phyloP scores from a whole-genome alignment of 2,888 invertebrate genomes.

The Dusona sp. region DNA sequence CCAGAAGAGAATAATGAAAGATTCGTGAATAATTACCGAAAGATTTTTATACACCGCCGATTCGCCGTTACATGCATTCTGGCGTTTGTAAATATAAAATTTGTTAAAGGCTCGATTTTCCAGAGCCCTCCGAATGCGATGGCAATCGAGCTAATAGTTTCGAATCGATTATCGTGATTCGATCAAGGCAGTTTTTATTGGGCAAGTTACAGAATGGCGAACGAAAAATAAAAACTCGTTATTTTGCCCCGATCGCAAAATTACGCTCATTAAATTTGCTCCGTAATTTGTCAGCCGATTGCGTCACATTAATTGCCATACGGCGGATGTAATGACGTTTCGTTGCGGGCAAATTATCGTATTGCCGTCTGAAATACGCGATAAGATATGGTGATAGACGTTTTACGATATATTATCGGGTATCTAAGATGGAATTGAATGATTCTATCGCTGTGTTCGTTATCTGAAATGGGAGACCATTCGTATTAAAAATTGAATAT shows the following conservation, averaged over 20 bases:
- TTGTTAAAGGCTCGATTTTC: slow-evolving; percentile 10
- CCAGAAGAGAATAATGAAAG: not conserved
- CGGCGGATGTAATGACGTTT: slow-evolving; percentile 1
- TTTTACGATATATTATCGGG: slow-evolving; percentile 22
- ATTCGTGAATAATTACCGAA: not conserved
- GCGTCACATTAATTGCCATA: slow-evolving; percentile 15
- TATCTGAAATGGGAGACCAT: slow-evolving; percentile 3
- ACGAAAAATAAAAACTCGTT: not conserved
- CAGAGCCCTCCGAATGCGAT: slow-evolving; percentile 4
- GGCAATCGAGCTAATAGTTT: not conserved
- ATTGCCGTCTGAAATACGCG: not conserved
- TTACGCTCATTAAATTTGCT: not conserved
- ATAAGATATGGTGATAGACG: slow-evolving; percentile 19
- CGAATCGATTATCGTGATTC: not conserved
- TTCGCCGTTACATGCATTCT: not conserved
- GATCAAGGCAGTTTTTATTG: not conserved
- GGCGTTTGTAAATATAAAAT: slow-evolving; percentile 8
- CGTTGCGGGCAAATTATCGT: slow-evolving; percentile 19
- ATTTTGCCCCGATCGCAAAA: not conserved
- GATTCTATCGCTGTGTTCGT: not conserved
- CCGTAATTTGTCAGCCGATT: not conserved
- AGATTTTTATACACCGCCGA: not conserved
- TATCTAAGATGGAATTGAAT: not conserved
- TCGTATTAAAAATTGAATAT: not conserved
- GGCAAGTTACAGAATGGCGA: not conserved